Conservation (phyloP, 2,888 invertebrate genomes). For the Troides aeacus region DNA sequence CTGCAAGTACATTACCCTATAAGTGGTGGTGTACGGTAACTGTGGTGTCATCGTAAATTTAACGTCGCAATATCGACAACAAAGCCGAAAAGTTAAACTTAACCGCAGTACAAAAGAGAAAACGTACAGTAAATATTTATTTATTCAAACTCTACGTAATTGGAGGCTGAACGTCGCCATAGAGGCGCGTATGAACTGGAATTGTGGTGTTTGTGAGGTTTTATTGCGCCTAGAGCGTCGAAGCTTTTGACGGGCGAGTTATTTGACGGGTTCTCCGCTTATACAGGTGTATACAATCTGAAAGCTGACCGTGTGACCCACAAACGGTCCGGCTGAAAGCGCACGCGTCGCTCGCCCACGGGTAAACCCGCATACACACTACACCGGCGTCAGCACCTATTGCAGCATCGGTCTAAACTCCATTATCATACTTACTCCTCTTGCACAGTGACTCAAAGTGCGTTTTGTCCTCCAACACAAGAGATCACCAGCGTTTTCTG, state of each 20-base stretch:
- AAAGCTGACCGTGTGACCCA: conserved; percentile 66
- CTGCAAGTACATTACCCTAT: neutral
- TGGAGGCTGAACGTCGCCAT: conserved; percentile 15
- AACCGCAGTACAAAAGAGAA: conserved; percentile 18
- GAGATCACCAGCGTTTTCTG: no score
- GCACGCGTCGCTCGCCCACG: conserved; percentile 40
- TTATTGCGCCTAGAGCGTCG: conserved; percentile 24
- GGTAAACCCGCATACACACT: conserved; percentile 31
- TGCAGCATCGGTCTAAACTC: no score
- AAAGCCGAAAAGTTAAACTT: conserved; percentile 17
- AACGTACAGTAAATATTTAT: conserved; percentile 20
- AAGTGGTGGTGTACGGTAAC: neutral
- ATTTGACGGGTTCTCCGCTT: conserved; percentile 21
- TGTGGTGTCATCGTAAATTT: conserved; percentile 13
- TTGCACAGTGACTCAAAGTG: no score
- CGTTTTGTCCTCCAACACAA: no score
- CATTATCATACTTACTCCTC: no score
- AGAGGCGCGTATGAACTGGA: conserved; percentile 19
- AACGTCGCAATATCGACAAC: conserved; percentile 10
- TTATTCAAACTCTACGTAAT: conserved; percentile 18
- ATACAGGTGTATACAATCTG: conserved; percentile 50
- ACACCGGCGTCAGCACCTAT: neutral
- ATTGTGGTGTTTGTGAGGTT: conserved; percentile 23
- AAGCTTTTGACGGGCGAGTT: conserved; percentile 24
- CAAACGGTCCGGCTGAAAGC: conserved; percentile 44